Evolutionary conservation across 2,888 invertebrate species (phyloP), one percentile per base, ranked within the genome.

Genomic region (Dyspetes luteomarginatus): DNA sequence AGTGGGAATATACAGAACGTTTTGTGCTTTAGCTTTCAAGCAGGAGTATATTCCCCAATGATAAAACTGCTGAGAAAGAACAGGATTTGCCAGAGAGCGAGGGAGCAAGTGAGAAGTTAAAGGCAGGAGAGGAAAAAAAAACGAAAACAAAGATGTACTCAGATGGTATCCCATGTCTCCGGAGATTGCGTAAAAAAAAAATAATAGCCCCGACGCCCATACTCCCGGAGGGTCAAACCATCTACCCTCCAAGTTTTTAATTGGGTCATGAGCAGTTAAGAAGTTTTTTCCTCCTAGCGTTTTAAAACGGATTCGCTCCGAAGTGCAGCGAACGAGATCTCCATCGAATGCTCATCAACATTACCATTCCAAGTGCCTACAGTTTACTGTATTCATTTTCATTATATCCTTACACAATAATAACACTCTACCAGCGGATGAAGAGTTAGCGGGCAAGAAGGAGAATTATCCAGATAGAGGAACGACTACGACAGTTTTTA

Each of bases 171-270:
- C 48, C 22, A 5, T 30, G 43, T 72, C 65, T 45, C 50, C 26
- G 22, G 50, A 24, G 78, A 41, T 65, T 58, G 15, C 72, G 60
- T 71, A 72, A 67, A 72, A n/a, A n/a, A n/a, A n/a, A 78, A 78
- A 78, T 64, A 72, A 78, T 78, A 65, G 65, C 65, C 58, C 43
- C 50, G 60, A 15, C 4, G 48, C 50, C 12, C 15, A 17, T 62
- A 30, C 26, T 30, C 17, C 12, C 41, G 28, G 17, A 48, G 30
- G 48, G 55, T 62, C 62, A 62, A 41, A 56, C 50, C 43, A 72
- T 30, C 68, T 56, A 24, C 58, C 58, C 58, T 48, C 58, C 17
- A 72, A 78, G 50, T 78, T 78, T 78, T 78, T 72, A 78, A 78
- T 78, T 78, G 72, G 71, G 48, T 24, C 12, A 60, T 58, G 65